Base-by-base conservation (phyloP, 2,888 invertebrate genomes). In the Aleiodes testaceus region DNA sequence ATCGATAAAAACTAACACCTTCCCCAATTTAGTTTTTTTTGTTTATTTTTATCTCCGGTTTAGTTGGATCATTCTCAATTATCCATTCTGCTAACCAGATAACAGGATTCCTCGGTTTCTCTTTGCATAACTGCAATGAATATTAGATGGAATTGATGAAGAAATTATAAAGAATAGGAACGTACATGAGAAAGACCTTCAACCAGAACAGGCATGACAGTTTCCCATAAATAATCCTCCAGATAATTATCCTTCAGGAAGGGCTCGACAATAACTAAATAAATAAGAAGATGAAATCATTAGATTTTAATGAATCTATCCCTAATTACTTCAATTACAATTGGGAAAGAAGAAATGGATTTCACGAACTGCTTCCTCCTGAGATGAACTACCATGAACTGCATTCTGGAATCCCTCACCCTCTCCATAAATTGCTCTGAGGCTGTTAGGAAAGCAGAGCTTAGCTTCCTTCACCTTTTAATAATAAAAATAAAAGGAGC, bases 321-420 rank as follows among this genome's bases (percentile, higher is more conserved):
- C 3, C 26, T 26, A 26, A 26, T 36, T 63, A 9, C 11, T 45
- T 20, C 55, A 82, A 91, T 89, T 89, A 95, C 95, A 92, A 80
- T 92, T 90, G 1, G 96, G 95, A 87, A 95, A 97, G 87, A 97
- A 96, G 87, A 95, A 97, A 83, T 93, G 91, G 79, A 97, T 95
- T 88, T 97, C 97, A 74, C 92, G 89, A 65, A 92, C 89, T 0
- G 96, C 93, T 59, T 91, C 91, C 0, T 89, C 87, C 14, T 89
- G 87, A 79, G 90, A 90, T 74, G 91, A 91, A 75, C 97, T 96
- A 7, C 95, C 96, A 85, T 97, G 96, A 0, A 97, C 86, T 0
- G 91, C 94, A 84, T 96, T 95, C 73, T 91, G 90, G 71, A 91
- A 90, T 78, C 92, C 91, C 76, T 93, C 91, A 3, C 81, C 81